Percentiles rank a stretch among this genome's conserved stretches.
These are phyloP conservation scores for Rhodinocichla rosea DNA, from an alignment of 2,113 vertebrate species.

Conservation along the genomic window DNA sequence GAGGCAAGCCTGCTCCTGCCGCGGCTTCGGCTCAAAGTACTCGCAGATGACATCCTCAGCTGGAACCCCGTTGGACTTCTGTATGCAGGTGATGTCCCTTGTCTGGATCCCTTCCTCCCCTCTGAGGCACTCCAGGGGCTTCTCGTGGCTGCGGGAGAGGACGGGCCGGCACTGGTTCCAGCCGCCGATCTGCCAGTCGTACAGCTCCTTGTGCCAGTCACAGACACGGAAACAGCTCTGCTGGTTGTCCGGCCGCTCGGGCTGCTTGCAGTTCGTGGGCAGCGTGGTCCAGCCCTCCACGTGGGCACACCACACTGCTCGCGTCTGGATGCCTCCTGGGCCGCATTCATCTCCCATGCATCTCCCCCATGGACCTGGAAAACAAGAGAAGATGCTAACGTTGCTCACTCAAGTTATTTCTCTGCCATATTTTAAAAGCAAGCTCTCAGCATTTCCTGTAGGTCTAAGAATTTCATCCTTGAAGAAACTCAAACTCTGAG, in stretches of 20 bases:
- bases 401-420: background rate
- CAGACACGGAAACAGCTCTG: conserved; percentile 94
- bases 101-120: conserved; percentile 93
- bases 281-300: conserved; percentile 95
- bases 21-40: conserved; percentile 94
- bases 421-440: background rate
- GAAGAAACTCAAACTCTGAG: background rate
- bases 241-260: conserved; percentile 86
- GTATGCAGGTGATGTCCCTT: conserved; percentile 84
- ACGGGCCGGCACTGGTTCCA: conserved; percentile 89
- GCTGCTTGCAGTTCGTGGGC: conserved; percentile 89
- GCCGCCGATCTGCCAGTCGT: conserved; percentile 87
- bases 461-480: background rate
- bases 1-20: conserved; percentile 93
- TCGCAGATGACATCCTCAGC: conserved; percentile 93
- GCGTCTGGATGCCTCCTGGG: conserved; percentile 90
- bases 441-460: background rate
- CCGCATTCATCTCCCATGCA: conserved; percentile 98
- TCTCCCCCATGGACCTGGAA: conserved; percentile 91
- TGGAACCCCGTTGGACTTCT: conserved; percentile 76
- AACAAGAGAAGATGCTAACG: conserved; percentile 1
- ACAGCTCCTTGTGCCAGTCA: conserved; percentile 95
- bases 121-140: conserved; percentile 75
- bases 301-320: conserved; percentile 95
- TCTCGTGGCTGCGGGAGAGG: conserved; percentile 77